These are phyloP conservation scores for Himalopsyche japonica DNA, from an alignment of 2,888 invertebrate genomes.

Conservation along the genomic window DNA sequence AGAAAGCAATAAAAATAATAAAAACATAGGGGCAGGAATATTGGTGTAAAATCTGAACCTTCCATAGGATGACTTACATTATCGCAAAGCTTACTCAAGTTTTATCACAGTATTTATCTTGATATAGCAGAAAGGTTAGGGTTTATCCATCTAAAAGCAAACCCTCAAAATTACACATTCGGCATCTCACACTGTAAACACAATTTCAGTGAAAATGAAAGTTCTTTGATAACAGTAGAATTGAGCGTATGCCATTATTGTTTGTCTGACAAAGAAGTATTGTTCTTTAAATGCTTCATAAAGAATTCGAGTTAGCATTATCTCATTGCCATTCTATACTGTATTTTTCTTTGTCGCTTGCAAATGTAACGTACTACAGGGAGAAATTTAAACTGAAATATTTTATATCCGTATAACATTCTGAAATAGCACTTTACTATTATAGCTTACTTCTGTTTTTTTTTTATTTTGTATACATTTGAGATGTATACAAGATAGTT, in stretches of 20 bases:
- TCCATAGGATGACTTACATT: background rate
- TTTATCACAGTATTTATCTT: background rate
- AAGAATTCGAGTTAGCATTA: background rate
- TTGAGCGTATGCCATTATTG: background rate
- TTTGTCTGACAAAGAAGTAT: background rate
- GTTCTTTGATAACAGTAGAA: background rate
- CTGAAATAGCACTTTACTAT: too few species aligned
- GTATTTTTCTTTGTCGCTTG: too few species aligned
- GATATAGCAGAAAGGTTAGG: background rate
- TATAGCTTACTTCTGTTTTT: too few species aligned
- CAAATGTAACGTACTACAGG: too few species aligned
- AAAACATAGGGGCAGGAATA: background rate
- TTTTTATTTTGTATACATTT: too few species aligned
- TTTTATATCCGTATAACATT: too few species aligned
- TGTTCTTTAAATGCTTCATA: background rate
- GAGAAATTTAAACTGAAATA: too few species aligned
- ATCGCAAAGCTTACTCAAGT: background rate
- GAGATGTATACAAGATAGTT: too few species aligned
- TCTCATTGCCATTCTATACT: too few species aligned
- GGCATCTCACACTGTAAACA: background rate
- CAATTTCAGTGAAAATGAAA: background rate
- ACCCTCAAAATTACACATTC: background rate
- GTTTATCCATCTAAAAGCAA: slow-evolving; percentile 1
- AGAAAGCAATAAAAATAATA: background rate
- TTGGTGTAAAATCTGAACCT: background rate